A percentile compares a stretch with the other conserved stretches of the same genome.
phyloP scores from a whole-genome alignment of 2,888 invertebrate genomes.

The Drosophila dives region DNA sequence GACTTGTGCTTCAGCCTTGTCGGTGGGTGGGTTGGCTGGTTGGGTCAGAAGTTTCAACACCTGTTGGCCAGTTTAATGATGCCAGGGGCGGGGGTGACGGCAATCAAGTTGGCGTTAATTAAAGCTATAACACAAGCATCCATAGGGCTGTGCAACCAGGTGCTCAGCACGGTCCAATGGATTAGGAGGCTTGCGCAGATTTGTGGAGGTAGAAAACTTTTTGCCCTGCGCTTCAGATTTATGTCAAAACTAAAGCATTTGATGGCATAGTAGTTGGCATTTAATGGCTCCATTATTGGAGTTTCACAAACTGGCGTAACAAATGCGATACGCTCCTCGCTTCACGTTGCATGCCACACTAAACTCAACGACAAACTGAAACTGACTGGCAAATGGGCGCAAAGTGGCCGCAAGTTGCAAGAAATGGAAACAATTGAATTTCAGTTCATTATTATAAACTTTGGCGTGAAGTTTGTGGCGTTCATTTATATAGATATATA shows the following conservation, averaged over 20 bases:
- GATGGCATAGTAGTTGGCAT: slow-evolving; percentile 79
- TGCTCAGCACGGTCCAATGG: neutral
- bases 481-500: neutral
- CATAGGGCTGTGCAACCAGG: slow-evolving; percentile 24
- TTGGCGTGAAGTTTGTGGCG: neutral
- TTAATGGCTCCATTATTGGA: slow-evolving; percentile 79
- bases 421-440: slow-evolving; percentile 12
- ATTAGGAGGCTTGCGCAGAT: slow-evolving; percentile 42
- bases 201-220: slow-evolving; percentile 57
- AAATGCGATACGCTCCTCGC: slow-evolving; percentile 62
- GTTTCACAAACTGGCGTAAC: slow-evolving; percentile 69
- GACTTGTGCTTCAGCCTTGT: slow-evolving; percentile 1
- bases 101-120: slow-evolving; percentile 71
- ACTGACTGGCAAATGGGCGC: neutral
- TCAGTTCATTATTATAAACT: neutral
- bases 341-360: slow-evolving; percentile 1
- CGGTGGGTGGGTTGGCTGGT: neutral
- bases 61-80: slow-evolving; percentile 55
- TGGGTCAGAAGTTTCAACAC: slow-evolving; percentile 64
- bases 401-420: slow-evolving; percentile 20
- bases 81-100: neutral
- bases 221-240: slow-evolving; percentile 66
- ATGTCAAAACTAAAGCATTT: slow-evolving; percentile 80
- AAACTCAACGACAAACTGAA: neutral
- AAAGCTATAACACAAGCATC: slow-evolving; percentile 69